Evolutionary conservation across 2,113 vertebrate genomes (phyloP).

Genomic region (Leuciscus idus): DNA sequence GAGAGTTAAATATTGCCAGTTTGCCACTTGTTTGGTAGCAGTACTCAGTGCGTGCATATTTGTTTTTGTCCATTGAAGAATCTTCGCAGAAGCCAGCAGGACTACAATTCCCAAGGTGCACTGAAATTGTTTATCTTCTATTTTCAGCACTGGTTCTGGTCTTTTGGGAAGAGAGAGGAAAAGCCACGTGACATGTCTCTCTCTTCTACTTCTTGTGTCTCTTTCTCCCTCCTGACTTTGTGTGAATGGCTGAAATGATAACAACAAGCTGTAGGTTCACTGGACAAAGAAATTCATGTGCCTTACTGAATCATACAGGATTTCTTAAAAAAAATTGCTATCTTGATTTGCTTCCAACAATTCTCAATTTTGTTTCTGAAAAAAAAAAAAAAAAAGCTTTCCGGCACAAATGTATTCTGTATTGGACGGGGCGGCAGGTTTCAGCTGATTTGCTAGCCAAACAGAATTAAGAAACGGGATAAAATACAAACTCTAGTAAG

Average conservation of each 20-base stretch:
- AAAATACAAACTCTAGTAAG: background rate
- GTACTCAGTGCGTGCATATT: background rate
- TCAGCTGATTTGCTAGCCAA: background rate
- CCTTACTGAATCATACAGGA: background rate
- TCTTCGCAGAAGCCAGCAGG: constrained; percentile 6
- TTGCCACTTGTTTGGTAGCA: background rate
- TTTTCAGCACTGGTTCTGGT: constrained; percentile 5
- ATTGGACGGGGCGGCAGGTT: background rate
- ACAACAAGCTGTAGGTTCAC: background rate
- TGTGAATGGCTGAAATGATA: background rate
- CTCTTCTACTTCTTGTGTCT: background rate
- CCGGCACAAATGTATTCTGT: background rate
- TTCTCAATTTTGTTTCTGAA: too few species aligned
- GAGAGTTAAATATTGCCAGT: background rate
- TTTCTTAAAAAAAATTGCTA: background rate
- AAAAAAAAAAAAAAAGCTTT: background rate
- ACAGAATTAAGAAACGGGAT: background rate
- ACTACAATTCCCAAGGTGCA: constrained; percentile 45
- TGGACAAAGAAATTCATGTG: background rate
- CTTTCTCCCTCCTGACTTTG: constrained; percentile 15
- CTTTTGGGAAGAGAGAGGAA: background rate
- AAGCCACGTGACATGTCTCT: background rate
- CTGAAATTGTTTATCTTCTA: constrained; percentile 38
- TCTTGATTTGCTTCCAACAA: background rate
- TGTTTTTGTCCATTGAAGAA: background rate